phyloP scores from a whole-genome alignment of 2,888 invertebrate species.

The Sinodicranocentrus sp. region DNA sequence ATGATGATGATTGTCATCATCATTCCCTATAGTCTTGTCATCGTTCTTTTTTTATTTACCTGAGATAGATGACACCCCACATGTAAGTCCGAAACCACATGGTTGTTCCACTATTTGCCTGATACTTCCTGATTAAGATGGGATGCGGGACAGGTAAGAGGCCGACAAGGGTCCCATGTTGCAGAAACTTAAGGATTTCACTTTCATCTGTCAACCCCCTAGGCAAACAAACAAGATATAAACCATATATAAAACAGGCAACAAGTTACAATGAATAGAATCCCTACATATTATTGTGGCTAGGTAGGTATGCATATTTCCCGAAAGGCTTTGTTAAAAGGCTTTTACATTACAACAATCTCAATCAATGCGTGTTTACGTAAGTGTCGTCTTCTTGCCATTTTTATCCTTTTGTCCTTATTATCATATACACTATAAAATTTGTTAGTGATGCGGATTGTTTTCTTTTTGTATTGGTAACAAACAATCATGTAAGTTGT shows the following conservation, averaged over 20 bases:
- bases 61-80: slow-evolving; percentile 99
- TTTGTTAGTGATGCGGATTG: too few species aligned
- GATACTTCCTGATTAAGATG: slow-evolving; percentile 98
- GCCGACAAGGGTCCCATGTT: slow-evolving; percentile 98
- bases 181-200: slow-evolving; percentile 97
- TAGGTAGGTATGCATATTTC: too few species aligned
- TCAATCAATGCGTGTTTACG: too few species aligned
- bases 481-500: too few species aligned
- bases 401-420: too few species aligned
- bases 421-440: too few species aligned
- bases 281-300: too few species aligned
- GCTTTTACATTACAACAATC: too few species aligned
- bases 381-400: too few species aligned
- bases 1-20: neutral
- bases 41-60: slow-evolving; percentile 80
- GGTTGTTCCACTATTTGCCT: slow-evolving; percentile 98
- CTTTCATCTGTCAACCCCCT: slow-evolving; percentile 99
- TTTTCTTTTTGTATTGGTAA: too few species aligned
- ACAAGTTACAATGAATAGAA: too few species aligned
- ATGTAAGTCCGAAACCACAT: slow-evolving; percentile 99
- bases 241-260: neutral
- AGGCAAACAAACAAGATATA: slow-evolving; percentile 76
- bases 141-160: slow-evolving; percentile 99
- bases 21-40: neutral
- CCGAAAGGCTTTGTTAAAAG: too few species aligned